Conservation (phyloP, 2,888 invertebrate genomes). For the Gastrophysa polygoni region DNA sequence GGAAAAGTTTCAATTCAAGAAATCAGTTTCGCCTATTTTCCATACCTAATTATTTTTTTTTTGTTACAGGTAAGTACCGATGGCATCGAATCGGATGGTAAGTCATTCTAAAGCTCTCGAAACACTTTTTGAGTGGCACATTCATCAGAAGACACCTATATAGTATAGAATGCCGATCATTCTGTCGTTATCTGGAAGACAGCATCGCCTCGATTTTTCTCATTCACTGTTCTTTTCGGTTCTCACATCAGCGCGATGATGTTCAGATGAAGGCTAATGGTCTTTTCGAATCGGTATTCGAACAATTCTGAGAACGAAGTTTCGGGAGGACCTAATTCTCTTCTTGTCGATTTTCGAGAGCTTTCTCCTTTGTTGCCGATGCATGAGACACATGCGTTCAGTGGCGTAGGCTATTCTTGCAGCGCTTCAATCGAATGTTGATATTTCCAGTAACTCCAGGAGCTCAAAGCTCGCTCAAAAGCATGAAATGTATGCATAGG, state of each 20-base stretch:
- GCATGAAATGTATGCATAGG: too few relatives aligned
- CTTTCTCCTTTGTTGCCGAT: conserved; percentile 16
- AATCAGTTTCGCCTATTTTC: too few relatives aligned
- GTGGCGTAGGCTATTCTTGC: not conserved
- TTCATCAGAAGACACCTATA: not conserved
- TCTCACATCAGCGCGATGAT: not conserved
- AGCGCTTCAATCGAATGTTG: too few relatives aligned
- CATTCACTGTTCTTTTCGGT: not conserved
- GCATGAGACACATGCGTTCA: conserved; percentile 40
- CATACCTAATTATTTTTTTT: not conserved
- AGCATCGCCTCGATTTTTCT: not conserved
- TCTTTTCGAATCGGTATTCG: not conserved
- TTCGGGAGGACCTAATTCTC: not conserved
- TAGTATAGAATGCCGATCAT: not conserved
- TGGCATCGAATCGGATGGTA: not conserved
- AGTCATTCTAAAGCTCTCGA: not conserved
- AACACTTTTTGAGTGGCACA: not conserved
- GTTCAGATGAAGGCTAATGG: not conserved
- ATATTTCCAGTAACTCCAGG: too few relatives aligned
- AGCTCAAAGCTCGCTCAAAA: too few relatives aligned
- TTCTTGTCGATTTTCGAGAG: conserved; percentile 5
- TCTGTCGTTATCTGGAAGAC: not conserved
- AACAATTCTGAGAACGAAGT: conserved; percentile 3
- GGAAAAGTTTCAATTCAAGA: not conserved
- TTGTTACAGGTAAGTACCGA: conserved; percentile 1